Conservation (phyloP, 2,888 invertebrate genomes). For the Orthosia incerta region DNA sequence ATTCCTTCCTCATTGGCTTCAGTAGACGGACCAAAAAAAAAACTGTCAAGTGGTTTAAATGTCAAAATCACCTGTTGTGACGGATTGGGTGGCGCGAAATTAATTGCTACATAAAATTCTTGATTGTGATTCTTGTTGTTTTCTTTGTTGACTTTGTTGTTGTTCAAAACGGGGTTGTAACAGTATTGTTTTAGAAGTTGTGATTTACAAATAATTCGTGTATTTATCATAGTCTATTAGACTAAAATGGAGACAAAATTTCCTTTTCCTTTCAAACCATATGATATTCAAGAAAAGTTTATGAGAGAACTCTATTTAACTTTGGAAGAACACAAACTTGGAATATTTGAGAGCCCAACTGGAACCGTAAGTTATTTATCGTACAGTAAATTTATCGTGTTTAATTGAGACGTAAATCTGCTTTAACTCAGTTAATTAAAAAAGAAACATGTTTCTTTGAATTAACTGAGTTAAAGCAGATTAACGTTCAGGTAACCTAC, state of each 20-base stretch:
- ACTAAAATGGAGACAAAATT: conserved; percentile 84
- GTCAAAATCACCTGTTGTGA: background rate
- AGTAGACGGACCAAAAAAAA: background rate
- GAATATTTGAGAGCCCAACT: conserved; percentile 99
- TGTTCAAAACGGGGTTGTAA: background rate
- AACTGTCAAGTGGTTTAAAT: background rate
- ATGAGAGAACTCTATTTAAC: conserved; percentile 96
- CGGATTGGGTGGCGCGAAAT: background rate
- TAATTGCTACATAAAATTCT: too few relatives aligned
- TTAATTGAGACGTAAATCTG: background rate
- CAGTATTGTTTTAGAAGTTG: background rate
- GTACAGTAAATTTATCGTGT: conserved; percentile 79
- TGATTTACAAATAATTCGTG: background rate
- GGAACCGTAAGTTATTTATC: conserved; percentile 94
- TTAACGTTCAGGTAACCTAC: background rate
- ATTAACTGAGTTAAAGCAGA: background rate
- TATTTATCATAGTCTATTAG: too few relatives aligned
- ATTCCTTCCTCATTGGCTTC: too few relatives aligned
- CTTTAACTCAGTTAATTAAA: too few relatives aligned
- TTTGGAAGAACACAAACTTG: conserved; percentile 94
- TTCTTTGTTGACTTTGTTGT: background rate
- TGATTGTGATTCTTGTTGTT: background rate
- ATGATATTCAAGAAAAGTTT: conserved; percentile 96
- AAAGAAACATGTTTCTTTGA: too few relatives aligned
- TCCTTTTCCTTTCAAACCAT: conserved; percentile 97